Evolutionary conservation across 2,797 vertebrate species (phyloP).

Genomic region (Furcifer pardalis): DNA sequence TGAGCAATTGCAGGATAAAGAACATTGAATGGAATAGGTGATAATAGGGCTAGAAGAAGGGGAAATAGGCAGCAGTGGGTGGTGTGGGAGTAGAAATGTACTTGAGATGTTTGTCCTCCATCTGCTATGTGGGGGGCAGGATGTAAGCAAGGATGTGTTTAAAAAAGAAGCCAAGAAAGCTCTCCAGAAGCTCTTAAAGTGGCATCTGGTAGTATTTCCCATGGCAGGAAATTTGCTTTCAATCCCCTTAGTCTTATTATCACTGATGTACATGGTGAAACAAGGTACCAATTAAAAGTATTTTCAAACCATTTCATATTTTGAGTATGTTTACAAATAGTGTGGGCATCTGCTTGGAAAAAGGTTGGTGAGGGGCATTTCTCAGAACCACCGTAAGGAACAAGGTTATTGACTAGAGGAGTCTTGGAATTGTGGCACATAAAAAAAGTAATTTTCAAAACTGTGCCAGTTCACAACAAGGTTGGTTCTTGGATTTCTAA

Average conservation of each 20-base stretch:
- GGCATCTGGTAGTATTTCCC: slow-evolving; percentile 8
- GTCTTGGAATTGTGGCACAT: too few relatives aligned
- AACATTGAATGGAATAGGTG: neutral
- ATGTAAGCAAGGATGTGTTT: neutral
- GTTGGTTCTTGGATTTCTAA: too few relatives aligned
- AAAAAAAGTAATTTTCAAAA: too few relatives aligned
- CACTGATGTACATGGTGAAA: neutral
- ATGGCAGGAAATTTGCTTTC: neutral
- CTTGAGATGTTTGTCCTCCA: neutral
- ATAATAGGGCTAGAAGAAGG: neutral
- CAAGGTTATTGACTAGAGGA: too few relatives aligned
- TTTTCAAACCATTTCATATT: too few relatives aligned
- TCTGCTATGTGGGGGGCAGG: neutral
- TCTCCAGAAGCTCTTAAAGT: slow-evolving; percentile 4
- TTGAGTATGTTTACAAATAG: too few relatives aligned
- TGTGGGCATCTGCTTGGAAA: too few relatives aligned
- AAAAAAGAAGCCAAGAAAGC: neutral
- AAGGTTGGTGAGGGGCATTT: too few relatives aligned
- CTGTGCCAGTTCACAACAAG: too few relatives aligned
- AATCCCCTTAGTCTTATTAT: slow-evolving; percentile 18
- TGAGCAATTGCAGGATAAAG: neutral
- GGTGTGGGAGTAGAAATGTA: neutral
- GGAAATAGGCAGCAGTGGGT: neutral
- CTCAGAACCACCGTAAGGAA: too few relatives aligned
- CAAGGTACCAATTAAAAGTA: neutral